Conservation (phyloP, 2,888 invertebrate genomes). For the Drosophila falleni region DNA sequence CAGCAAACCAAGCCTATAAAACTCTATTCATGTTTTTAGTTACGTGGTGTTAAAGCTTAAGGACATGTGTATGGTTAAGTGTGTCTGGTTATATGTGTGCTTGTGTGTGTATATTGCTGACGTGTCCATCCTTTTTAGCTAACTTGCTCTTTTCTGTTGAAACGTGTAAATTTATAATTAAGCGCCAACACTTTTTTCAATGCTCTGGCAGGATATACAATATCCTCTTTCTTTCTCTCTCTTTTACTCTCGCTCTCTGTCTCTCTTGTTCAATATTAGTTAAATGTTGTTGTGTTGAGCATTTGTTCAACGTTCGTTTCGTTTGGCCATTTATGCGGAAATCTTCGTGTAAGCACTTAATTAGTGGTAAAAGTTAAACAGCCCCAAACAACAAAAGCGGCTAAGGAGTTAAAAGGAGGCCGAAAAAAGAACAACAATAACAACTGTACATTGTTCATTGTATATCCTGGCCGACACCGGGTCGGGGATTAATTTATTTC, state of each 20-base stretch:
- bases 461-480: conserved; percentile 31
- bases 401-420: conserved; percentile 3
- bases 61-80: conserved; percentile 37
- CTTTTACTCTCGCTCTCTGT: conserved; percentile 12
- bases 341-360: conserved; percentile 80
- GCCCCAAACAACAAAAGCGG: conserved; percentile 42
- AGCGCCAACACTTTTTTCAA: conserved; percentile 72
- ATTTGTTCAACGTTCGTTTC: conserved; percentile 32
- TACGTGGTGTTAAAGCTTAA: conserved; percentile 14
- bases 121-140: conserved; percentile 72
- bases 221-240: conserved; percentile 23
- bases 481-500: conserved; percentile 73
- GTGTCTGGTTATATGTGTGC: conserved; percentile 7
- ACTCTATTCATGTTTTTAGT: conserved; percentile 6
- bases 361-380: conserved; percentile 80
- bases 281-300: conserved; percentile 10
- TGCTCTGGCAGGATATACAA: conserved; percentile 35
- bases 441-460: conserved; percentile 33
- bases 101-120: conserved; percentile 53
- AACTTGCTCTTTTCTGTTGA: conserved; percentile 74
- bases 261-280: conserved; percentile 20
- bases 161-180: conserved; percentile 80
- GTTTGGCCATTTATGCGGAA: conserved; percentile 63
- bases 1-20: conserved; percentile 1
- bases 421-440: conserved; percentile 58